These are phyloP conservation scores for Calidris pygmaea DNA, from an alignment of 2,113 vertebrate genomes.

Conservation along the genomic window DNA sequence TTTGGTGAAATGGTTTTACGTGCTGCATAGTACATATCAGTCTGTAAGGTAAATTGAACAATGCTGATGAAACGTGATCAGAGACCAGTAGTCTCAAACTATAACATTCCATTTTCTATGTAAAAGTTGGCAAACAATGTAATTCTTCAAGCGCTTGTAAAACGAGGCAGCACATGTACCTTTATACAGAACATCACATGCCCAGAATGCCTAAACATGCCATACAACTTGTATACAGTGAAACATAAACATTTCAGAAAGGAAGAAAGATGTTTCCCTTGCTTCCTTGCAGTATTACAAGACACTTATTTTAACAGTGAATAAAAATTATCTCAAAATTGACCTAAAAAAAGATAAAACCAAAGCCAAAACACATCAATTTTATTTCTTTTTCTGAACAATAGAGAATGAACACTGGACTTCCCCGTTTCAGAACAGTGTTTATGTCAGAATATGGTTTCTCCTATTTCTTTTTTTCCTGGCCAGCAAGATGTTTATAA, in stretches of 20 bases:
- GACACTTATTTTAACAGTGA: background rate
- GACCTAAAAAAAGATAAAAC: background rate
- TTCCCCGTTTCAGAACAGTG: background rate
- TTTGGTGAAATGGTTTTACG: background rate
- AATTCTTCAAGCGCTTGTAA: background rate
- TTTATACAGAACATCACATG: background rate
- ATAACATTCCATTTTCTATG: background rate
- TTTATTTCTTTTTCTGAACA: background rate
- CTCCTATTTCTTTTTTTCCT: background rate
- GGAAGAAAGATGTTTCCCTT: background rate
- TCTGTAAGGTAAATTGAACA: background rate
- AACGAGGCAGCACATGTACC: background rate
- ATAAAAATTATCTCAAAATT: background rate
- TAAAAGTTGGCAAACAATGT: background rate
- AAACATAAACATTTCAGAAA: background rate
- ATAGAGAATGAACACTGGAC: background rate
- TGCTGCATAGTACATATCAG: background rate
- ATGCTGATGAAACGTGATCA: background rate
- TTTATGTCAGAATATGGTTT: background rate
- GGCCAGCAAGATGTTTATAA: background rate
- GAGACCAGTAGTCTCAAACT: background rate
- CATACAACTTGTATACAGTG: background rate
- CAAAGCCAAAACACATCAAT: background rate
- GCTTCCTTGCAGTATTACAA: background rate
- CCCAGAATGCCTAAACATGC: background rate